Conservation (phyloP, 2,888 invertebrate species). For the Drosophila borborema region DNA sequence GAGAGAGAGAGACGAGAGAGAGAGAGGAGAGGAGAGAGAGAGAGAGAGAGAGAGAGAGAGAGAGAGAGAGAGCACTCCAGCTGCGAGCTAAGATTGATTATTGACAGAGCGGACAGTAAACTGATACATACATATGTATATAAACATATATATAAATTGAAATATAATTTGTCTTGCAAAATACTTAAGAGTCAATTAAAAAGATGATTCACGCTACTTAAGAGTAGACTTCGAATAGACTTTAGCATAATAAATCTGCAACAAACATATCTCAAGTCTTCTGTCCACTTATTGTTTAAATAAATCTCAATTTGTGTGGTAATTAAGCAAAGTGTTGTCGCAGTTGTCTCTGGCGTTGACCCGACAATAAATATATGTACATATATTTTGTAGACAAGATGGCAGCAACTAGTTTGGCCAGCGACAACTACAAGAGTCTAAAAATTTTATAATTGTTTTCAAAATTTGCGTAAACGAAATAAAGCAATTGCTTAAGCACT, state of each 20-base stretch:
- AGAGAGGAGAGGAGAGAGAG: neutral
- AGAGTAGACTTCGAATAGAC: slow-evolving; percentile 1
- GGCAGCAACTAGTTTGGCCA: slow-evolving; percentile 5
- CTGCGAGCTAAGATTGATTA: neutral
- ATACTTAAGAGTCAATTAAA: neutral
- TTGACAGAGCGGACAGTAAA: neutral
- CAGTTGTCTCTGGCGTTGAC: slow-evolving; percentile 22
- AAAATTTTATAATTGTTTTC: neutral
- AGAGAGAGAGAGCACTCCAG: neutral
- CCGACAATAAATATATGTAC: neutral
- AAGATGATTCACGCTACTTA: neutral
- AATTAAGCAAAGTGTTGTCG: slow-evolving; percentile 32
- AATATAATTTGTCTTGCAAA: neutral
- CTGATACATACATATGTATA: neutral
- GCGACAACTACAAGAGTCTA: neutral
- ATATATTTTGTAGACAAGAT: neutral
- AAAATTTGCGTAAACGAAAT: slow-evolving; percentile 41
- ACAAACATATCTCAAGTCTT: slow-evolving; percentile 11
- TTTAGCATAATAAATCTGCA: neutral
- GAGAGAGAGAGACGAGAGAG: neutral
- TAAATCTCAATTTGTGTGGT: slow-evolving; percentile 40
- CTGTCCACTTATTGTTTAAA: slow-evolving; percentile 31
- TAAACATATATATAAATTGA: neutral
- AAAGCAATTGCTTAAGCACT: slow-evolving; percentile 44
- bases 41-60: neutral